These are phyloP conservation scores for Pelecanoides urinatrix DNA, from an alignment of 2,113 vertebrate species.

Conservation along the genomic window DNA sequence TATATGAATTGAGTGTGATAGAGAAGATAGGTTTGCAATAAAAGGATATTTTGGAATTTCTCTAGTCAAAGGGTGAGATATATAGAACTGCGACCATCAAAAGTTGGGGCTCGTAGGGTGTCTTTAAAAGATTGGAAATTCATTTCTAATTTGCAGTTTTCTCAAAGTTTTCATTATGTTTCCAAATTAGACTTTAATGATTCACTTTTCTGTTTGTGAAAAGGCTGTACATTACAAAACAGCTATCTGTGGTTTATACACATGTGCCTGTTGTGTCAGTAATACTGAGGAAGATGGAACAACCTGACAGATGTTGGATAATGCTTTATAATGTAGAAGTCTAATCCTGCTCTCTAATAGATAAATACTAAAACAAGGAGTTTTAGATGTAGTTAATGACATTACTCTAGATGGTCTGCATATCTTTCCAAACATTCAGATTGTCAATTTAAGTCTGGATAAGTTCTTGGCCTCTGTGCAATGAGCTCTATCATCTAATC, in stretches of 20 bases:
- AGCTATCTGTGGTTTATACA: not conserved
- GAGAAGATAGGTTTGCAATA: not conserved
- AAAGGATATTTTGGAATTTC: not conserved
- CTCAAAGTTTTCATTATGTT: not conserved
- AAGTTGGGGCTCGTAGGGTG: not conserved
- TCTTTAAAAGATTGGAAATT: not conserved
- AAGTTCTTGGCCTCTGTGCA: not conserved
- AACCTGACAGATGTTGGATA: constrained; percentile 42
- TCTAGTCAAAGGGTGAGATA: not conserved
- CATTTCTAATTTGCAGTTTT: not conserved
- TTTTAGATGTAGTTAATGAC: not conserved
- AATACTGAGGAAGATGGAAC: constrained; percentile 31
- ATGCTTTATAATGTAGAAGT: not conserved
- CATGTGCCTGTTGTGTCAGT: not conserved
- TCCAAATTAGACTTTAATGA: not conserved
- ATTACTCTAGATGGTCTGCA: not conserved
- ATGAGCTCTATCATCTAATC: not conserved
- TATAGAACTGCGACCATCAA: not conserved
- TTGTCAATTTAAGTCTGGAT: rapidly evolving
- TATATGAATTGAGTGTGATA: not conserved
- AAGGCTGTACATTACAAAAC: not conserved
- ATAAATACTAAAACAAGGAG: not conserved
- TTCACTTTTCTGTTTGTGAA: not conserved
- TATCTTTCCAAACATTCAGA: not conserved
- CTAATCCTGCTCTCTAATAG: not conserved